Percentiles rank a stretch among this genome's conserved stretches.
Conservation (phyloP, 2,797 vertebrate genomes). For the Pteronotus mesoamericanus region DNA sequence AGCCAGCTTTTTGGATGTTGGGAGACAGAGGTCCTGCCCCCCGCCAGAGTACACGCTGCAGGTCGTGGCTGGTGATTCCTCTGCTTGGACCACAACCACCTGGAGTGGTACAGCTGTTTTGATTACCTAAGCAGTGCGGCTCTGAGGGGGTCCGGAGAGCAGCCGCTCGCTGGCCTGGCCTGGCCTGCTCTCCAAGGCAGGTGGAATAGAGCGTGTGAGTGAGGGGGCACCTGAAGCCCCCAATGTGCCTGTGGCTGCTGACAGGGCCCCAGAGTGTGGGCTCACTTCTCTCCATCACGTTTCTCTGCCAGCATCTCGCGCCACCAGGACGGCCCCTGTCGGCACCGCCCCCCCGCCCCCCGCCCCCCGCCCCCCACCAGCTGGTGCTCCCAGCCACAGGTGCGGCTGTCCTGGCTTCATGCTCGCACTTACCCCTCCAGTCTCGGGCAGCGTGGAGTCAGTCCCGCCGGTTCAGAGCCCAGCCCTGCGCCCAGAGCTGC, state of each 20-base stretch:
- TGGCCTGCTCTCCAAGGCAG: neutral
- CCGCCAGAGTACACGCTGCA: neutral
- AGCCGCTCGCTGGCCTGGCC: neutral
- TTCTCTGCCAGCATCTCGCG: no score
- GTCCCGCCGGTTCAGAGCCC: neutral
- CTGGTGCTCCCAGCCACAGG: neutral
- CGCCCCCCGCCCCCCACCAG: no score
- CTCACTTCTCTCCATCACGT: no score
- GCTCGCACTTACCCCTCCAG: neutral
- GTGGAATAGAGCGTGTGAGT: fast-evolving
- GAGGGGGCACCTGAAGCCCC: no score
- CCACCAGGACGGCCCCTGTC: neutral
- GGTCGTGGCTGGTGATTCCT: neutral
- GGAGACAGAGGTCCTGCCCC: neutral
- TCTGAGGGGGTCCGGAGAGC: neutral
- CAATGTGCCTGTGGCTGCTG: neutral
- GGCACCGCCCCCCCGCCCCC: no score
- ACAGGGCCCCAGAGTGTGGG: neutral
- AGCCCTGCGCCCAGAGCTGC: neutral
- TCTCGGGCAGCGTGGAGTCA: neutral
- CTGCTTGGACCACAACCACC: neutral
- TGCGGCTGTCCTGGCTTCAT: neutral
- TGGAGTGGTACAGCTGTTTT: neutral
- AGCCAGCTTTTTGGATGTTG: neutral
- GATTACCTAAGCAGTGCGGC: neutral